Evolutionary conservation across 2,888 invertebrate species (phyloP).

Genomic region (Ennomos quercinarius): DNA sequence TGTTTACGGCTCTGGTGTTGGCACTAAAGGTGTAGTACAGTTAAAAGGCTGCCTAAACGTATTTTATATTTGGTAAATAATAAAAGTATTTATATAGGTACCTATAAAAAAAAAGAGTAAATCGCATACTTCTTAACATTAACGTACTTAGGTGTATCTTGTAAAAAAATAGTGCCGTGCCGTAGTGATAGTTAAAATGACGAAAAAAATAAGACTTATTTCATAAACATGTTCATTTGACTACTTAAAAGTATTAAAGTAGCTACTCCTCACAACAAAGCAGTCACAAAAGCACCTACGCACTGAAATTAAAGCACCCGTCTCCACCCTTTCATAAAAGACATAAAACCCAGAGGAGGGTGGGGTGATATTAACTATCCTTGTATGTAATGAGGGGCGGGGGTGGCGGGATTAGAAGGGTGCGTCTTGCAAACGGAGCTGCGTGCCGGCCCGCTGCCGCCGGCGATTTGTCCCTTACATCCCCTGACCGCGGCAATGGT

Average conservation of each 20-base stretch:
- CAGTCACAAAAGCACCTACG: conserved; percentile 29
- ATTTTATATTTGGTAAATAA: no score
- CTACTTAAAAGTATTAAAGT: neutral
- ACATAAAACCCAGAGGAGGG: conserved; percentile 70
- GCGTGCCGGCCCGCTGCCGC: conserved; percentile 78
- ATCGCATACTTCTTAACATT: no score
- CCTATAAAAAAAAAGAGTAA: no score
- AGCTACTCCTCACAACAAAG: conserved; percentile 23
- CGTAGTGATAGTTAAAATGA: no score
- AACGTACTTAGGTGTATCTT: no score
- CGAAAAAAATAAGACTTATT: no score
- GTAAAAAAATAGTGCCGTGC: no score
- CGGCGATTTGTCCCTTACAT: conserved; percentile 79
- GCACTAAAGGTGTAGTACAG: neutral
- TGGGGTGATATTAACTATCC: conserved; percentile 74
- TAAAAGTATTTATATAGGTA: no score
- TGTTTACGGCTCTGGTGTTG: conserved; percentile 15
- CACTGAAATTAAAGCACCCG: conserved; percentile 46
- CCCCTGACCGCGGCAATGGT: conserved; percentile 54
- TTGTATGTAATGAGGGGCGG: conserved; percentile 78
- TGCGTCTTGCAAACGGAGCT: conserved; percentile 82
- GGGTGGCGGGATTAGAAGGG: conserved; percentile 70
- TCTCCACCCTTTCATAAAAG: conserved; percentile 70
- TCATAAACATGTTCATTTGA: no score
- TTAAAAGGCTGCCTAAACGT: no score